These are phyloP conservation scores for Cosmia pyralina DNA, from an alignment of 2,888 invertebrate species.

Conservation along the genomic window DNA sequence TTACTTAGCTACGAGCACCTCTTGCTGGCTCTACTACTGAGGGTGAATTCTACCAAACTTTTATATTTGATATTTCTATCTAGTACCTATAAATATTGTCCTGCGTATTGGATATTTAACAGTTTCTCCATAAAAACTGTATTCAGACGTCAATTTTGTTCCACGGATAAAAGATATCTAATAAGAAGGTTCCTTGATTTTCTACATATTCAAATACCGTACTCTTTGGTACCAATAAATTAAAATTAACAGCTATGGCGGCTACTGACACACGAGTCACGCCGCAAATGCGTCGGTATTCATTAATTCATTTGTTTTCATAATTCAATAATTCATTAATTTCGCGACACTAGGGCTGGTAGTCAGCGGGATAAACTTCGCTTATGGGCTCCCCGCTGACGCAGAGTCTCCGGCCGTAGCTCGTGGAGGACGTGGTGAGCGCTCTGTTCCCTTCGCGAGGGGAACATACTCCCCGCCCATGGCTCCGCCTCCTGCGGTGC, in stretches of 20 bases:
- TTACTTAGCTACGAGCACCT: no score
- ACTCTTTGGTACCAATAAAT: not conserved
- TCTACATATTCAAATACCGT: not conserved
- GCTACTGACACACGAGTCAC: conserved; percentile 25
- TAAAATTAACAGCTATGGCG: conserved; percentile 1
- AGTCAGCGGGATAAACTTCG: no score
- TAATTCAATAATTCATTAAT: conserved; percentile 76
- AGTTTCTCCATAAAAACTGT: not conserved
- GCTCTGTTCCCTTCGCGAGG: no score
- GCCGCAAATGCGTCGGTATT: conserved; percentile 41
- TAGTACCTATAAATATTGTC: no score
- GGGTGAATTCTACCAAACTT: no score
- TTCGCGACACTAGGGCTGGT: conserved; percentile 57
- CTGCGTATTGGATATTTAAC: not conserved
- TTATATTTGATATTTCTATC: no score
- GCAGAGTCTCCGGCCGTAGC: no score
- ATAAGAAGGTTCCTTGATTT: not conserved
- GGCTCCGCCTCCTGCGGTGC: no score
- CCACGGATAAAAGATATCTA: not conserved
- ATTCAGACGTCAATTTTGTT: not conserved
- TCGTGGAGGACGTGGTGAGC: no score
- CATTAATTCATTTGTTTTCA: conserved; percentile 76
- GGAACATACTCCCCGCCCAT: no score
- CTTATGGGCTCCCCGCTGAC: no score
- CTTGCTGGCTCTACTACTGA: no score